Base-by-base conservation (phyloP, 2,888 invertebrate genomes). In the Eurytoma adleriae region DNA sequence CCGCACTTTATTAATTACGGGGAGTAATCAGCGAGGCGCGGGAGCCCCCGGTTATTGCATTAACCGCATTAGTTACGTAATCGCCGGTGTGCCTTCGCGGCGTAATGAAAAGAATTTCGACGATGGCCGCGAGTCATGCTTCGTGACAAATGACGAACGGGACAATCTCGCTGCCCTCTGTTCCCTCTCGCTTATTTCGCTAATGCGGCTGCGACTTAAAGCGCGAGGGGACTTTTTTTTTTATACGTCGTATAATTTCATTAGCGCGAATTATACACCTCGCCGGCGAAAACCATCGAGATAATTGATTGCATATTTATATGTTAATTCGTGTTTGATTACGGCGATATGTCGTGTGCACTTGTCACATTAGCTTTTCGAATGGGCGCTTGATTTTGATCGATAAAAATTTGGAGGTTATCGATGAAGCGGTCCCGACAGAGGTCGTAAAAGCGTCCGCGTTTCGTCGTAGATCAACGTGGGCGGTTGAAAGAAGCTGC, bases 11-110 rank as follows among this genome's bases (percentile, higher is more conserved):
- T 61, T 71, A 61, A 71, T 71, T 71, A 61, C 20, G 59, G 59
- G 20, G 59, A 50, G 50, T 61, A 71, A 71, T 71, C 71, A 67
- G 24, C 20, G 54, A 54, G 52, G 52, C 24, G 50, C 40, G 12
- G 56, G 4, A 57, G 57, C 56, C 71, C 71, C 61, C 71, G 71
- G 71, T 71, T 61, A 61, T 59, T 71, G 18, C 48, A 71, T 71
- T 50, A 27, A 24, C n/a, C 3, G 69, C 12, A 24, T 18, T 30
- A 40, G 50, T 52, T 52, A 50, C 67, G 52, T 67, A 50, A 67
- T 67, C 52, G 20, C 13, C 4, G 20, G 67, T 16, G 16, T 54
- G 54, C 54, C 16, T 14, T 30, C 40, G 64, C 3, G 64, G 48
- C 7, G 59, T 71, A 71, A 71, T 59, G 48, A 61, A 61, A 71